Conservation (phyloP, 2,888 invertebrate genomes). For the Philereme transversata region DNA sequence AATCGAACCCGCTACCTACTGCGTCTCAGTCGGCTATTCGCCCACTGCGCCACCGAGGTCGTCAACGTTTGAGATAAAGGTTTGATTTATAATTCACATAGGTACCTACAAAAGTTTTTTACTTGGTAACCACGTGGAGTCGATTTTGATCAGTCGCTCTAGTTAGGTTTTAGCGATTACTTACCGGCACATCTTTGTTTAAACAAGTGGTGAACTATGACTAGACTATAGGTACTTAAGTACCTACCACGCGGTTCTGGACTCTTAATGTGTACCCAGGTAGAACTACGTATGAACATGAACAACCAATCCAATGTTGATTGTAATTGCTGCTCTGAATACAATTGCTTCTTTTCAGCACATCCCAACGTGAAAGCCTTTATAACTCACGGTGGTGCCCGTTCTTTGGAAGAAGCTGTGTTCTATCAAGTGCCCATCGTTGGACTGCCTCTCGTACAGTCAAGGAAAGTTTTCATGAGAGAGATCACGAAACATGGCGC, state of each 20-base stretch:
- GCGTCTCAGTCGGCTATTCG: too few relatives aligned
- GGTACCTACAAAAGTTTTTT: too few relatives aligned
- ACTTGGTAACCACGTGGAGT: background rate
- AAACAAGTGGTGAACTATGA: slow-evolving; percentile 12
- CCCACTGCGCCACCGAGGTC: too few relatives aligned
- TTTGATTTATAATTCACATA: too few relatives aligned
- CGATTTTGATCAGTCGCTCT: too few relatives aligned
- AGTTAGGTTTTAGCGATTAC: background rate
- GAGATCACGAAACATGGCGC: slow-evolving; percentile 66
- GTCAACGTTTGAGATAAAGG: too few relatives aligned
- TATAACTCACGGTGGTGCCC: slow-evolving; percentile 71
- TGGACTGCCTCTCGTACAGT: slow-evolving; percentile 66
- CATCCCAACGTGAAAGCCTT: slow-evolving; percentile 75
- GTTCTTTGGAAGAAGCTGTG: slow-evolving; percentile 76
- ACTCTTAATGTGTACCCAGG: background rate
- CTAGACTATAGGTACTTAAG: background rate
- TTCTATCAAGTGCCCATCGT: slow-evolving; percentile 72
- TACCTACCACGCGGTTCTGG: background rate
- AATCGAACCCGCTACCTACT: too few relatives aligned
- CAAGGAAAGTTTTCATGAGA: slow-evolving; percentile 66
- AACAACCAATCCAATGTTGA: too few relatives aligned
- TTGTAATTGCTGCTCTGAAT: too few relatives aligned
- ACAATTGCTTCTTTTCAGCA: slow-evolving; percentile 50
- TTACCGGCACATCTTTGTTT: background rate
- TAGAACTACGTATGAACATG: too few relatives aligned